Evolutionary conservation across 2,888 invertebrate genomes (phyloP).

Genomic region (Hirtodrosophila trivittata): DNA sequence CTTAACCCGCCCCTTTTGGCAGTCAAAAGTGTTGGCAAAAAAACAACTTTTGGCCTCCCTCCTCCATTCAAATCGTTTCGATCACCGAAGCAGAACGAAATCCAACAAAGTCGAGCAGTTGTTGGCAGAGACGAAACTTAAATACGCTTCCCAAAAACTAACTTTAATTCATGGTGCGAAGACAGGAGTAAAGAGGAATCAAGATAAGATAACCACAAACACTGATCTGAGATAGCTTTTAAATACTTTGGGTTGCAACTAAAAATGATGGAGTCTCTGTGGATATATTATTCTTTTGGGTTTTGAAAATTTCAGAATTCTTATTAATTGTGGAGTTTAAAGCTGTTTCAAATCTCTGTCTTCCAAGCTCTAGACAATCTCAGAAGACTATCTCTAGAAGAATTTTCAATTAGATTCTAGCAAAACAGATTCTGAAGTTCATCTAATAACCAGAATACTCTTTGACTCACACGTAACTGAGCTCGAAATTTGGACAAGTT

Average conservation of each 20-base stretch:
- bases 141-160: slow-evolving; percentile 32
- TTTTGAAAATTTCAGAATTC: too few species aligned
- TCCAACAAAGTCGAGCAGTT: slow-evolving; percentile 40
- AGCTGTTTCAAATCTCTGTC: too few species aligned
- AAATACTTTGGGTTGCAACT: too few species aligned
- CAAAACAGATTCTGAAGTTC: too few species aligned
- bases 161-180: not conserved
- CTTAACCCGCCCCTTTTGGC: slow-evolving; percentile 10
- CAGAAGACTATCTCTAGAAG: too few species aligned
- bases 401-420: too few species aligned
- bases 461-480: too few species aligned
- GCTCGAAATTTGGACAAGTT: slow-evolving; percentile 31
- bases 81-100: slow-evolving; percentile 60
- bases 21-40: slow-evolving; percentile 37
- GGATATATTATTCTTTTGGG: too few species aligned
- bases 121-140: slow-evolving; percentile 14
- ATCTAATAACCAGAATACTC: too few species aligned
- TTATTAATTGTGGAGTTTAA: too few species aligned
- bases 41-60: slow-evolving; percentile 24
- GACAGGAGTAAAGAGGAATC: slow-evolving; percentile 1
- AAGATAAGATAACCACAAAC: slow-evolving; percentile 43
- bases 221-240: not conserved
- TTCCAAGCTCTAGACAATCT: too few species aligned
- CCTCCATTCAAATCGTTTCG: slow-evolving; percentile 46
- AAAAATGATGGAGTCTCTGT: too few species aligned